These are phyloP conservation scores for Stichopus chloronotus DNA, from an alignment of 35 echinoderm and acorn worm genomes.

Conservation along the genomic window DNA sequence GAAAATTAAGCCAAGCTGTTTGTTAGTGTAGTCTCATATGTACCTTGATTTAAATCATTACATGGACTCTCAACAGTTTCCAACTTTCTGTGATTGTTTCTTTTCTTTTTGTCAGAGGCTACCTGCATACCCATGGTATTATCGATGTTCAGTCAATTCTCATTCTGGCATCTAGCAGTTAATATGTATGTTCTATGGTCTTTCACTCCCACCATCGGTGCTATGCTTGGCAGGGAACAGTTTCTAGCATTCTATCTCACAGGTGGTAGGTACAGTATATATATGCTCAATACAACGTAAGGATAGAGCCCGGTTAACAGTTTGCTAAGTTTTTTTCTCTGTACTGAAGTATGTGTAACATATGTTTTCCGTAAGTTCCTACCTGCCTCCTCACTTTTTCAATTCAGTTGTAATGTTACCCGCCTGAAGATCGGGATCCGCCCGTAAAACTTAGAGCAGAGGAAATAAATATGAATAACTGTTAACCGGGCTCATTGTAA, in stretches of 20 bases:
- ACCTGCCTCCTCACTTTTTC: too few relatives aligned
- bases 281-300: background rate
- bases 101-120: conserved; percentile 60
- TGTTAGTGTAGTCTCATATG: too few relatives aligned
- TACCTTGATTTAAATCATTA: too few relatives aligned
- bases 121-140: conserved; percentile 92
- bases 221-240: conserved; percentile 88
- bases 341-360: too few relatives aligned
- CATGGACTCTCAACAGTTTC: too few relatives aligned
- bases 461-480: too few relatives aligned
- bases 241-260: conserved; percentile 95
- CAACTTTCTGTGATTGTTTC: too few relatives aligned
- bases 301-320: background rate
- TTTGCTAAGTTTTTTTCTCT: background rate
- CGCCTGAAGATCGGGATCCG: too few relatives aligned
- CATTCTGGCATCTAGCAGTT: conserved; percentile 92
- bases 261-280: conserved; percentile 64
- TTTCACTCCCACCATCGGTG: conserved; percentile 82
- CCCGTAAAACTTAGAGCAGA: background rate
- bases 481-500: too few relatives aligned
- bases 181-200: conserved; percentile 99
- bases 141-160: conserved; percentile 94
- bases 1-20: too few relatives aligned
- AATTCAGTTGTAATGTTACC: too few relatives aligned
- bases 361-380: too few relatives aligned